Conservation (phyloP, 2,113 vertebrate species). For the Apteryx owenii region DNA sequence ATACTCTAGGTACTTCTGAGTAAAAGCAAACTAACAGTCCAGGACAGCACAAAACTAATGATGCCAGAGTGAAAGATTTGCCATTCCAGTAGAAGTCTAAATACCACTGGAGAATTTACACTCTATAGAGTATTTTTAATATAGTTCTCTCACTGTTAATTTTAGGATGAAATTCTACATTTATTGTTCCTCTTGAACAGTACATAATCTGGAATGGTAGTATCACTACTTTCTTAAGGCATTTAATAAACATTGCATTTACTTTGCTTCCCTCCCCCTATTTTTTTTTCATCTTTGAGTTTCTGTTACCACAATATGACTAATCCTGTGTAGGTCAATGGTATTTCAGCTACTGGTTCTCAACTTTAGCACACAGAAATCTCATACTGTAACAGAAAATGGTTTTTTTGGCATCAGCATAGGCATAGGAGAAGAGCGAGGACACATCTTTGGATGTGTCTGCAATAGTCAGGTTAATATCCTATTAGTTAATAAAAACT, state of each 20-base stretch:
- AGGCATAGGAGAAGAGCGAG: background rate
- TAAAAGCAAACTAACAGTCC: background rate
- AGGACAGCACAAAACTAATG: background rate
- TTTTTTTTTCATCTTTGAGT: background rate
- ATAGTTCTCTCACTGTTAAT: background rate
- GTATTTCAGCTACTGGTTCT: background rate
- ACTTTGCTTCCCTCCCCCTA: background rate
- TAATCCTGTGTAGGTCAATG: background rate
- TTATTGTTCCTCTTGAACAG: background rate
- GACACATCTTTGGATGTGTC: background rate
- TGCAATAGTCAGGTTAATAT: background rate
- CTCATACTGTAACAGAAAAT: background rate
- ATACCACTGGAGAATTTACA: background rate
- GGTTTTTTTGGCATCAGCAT: background rate
- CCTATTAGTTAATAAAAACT: background rate
- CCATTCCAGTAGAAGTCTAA: background rate
- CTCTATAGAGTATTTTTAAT: background rate
- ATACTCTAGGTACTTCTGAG: background rate
- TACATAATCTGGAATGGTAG: background rate
- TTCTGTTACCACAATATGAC: background rate
- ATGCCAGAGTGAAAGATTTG: background rate
- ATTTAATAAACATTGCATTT: background rate
- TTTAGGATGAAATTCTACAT: background rate
- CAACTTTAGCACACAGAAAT: background rate
- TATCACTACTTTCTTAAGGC: background rate